Evolutionary conservation across 1,140 invertebrate genomes (phyloP).

Genomic region (Drosophila baimaii): DNA sequence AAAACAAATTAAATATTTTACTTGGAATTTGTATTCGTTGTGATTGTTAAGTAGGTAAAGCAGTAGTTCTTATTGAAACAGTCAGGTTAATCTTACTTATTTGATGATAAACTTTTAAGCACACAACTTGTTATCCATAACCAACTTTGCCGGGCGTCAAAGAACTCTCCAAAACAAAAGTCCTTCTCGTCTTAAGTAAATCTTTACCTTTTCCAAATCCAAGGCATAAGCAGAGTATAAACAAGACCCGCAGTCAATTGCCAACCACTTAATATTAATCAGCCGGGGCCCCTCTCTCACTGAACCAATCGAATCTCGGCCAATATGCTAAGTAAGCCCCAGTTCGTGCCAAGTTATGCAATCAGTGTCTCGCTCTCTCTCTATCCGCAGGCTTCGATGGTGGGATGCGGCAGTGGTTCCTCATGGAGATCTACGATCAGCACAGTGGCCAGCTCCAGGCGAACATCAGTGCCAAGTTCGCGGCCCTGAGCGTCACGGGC

Average conservation of each 20-base stretch:
- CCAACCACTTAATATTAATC: constrained; percentile 46
- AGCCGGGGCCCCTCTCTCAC: background rate
- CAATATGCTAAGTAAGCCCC: constrained; percentile 50
- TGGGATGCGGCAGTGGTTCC: constrained; percentile 89
- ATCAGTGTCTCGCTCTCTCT: constrained; percentile 7
- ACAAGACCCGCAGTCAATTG: constrained; percentile 22
- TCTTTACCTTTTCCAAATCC: constrained; percentile 19
- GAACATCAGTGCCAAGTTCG: constrained; percentile 88
- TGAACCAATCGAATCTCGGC: constrained; percentile 5
- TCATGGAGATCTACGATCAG: constrained; percentile 90
- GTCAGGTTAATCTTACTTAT: background rate
- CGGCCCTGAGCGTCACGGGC: constrained; percentile 88
- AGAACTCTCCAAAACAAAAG: background rate
- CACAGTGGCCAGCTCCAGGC: constrained; percentile 87
- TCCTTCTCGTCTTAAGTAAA: constrained; percentile 24
- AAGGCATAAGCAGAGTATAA: constrained; percentile 10
- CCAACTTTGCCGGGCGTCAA: background rate
- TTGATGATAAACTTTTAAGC: background rate
- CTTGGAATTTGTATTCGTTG: too few relatives aligned
- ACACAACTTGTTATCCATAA: constrained; percentile 1
- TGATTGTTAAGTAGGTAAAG: too few relatives aligned
- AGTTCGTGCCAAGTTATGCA: constrained; percentile 49
- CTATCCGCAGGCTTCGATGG: constrained; percentile 89
- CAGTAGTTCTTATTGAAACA: too few relatives aligned
- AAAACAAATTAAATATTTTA: background rate